Evolutionary conservation across 2,113 vertebrate species (phyloP).

Genomic region (Sinocyclocheilus rhinocerous): DNA sequence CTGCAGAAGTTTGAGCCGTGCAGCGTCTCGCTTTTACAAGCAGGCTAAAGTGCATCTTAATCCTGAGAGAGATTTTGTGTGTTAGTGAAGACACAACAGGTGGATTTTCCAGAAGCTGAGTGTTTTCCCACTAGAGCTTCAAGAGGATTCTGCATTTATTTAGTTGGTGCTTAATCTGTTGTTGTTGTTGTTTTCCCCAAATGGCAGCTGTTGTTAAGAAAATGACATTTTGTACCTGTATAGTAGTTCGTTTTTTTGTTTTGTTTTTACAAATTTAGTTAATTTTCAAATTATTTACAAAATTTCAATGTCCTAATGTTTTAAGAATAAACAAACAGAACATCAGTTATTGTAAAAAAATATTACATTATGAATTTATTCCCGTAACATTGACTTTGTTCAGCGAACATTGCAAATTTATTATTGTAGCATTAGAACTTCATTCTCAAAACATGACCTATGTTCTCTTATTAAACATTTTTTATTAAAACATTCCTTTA

Average conservation of each 20-base stretch:
- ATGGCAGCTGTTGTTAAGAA: no score
- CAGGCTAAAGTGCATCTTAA: conserved; percentile 30
- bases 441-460: background rate
- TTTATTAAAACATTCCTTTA: background rate
- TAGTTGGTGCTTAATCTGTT: background rate
- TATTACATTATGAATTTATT: background rate
- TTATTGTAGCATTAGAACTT: background rate
- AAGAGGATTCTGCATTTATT: background rate
- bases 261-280: no score
- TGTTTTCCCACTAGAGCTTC: background rate
- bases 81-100: conserved; percentile 25
- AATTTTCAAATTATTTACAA: background rate
- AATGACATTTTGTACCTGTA: background rate
- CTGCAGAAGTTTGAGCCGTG: conserved; percentile 13
- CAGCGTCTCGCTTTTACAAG: background rate
- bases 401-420: background rate
- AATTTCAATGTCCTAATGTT: background rate
- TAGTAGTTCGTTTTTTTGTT: background rate
- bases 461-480: background rate
- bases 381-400: background rate
- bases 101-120: background rate
- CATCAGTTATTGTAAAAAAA: background rate
- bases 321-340: background rate
- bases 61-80: background rate
- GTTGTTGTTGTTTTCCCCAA: background rate